phyloP scores from a whole-genome alignment of 2,797 vertebrate genomes.

The Rhyacichthys aspro region DNA sequence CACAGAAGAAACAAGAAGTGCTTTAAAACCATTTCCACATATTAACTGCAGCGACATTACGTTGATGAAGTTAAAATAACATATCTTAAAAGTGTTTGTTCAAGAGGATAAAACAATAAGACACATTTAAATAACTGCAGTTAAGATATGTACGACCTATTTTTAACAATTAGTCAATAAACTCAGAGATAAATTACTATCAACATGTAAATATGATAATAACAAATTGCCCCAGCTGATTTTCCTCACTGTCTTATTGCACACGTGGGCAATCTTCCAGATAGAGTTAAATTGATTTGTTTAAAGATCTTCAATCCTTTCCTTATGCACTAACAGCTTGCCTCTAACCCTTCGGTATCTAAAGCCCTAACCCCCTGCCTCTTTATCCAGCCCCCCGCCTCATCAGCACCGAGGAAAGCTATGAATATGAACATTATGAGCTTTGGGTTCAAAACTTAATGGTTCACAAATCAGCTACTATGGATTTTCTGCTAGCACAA shows the following conservation, averaged over 20 bases:
- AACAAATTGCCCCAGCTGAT: constrained; percentile 58
- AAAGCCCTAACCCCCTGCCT: constrained; percentile 69
- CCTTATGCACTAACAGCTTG: constrained; percentile 54
- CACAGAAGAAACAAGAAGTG: constrained; percentile 48
- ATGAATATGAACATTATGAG: constrained; percentile 87
- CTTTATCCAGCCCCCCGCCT: constrained; percentile 67
- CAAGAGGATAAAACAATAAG: neutral
- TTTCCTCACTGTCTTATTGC: constrained; percentile 71
- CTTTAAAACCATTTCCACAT: constrained; percentile 68
- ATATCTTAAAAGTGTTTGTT: constrained; percentile 14
- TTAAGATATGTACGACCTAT: neutral
- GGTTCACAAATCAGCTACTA: constrained; percentile 88
- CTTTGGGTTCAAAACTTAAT: constrained; percentile 88
- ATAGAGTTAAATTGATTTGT: constrained; percentile 72
- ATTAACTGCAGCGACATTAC: constrained; percentile 46
- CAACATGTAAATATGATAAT: constrained; percentile 71
- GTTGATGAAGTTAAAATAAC: constrained; percentile 55
- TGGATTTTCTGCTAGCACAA: constrained; percentile 85
- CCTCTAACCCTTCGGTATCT: constrained; percentile 63
- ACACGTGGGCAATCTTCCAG: constrained; percentile 75
- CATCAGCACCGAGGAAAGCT: constrained; percentile 80
- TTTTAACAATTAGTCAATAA: constrained; percentile 48
- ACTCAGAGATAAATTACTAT: constrained; percentile 47
- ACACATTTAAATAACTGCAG: neutral
- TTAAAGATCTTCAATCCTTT: constrained; percentile 74